Base-by-base conservation (phyloP, 2,888 invertebrate species). In the Amiota mariae region DNA sequence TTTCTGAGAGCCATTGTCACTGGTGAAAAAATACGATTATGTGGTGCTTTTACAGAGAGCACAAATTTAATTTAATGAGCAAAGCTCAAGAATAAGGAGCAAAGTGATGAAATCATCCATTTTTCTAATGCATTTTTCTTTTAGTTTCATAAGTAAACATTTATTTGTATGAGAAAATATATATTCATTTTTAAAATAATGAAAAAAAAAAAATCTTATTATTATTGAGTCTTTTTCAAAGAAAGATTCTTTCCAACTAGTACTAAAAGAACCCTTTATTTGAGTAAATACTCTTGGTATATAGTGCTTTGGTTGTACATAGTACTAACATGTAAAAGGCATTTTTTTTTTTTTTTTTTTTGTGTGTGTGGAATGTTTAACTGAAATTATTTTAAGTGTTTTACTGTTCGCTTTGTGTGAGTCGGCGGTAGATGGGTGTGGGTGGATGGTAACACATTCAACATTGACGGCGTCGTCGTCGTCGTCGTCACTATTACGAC, bases 31-130 rank as follows among this genome's bases (percentile, higher is more conserved):
- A 93, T 95, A 84, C 90, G 95, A 77, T 89, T 96, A 66, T 94
- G 94, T 72, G 95, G 95, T 6, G 95, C 95, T n/a, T 96, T 96
- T 87, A 93, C 95, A 0, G 93, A 94, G 80, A 95, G 95, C 85
- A 94, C 94, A 0, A 92, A 93, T 68, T 95, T 95, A 87, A 78
- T 89, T 71, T 88, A 78, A 79, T 51, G 12, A 54, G 36, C 36
- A 36, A 36, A 36, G 36, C 8, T 36, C 4, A 6, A 2, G 56
- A 20, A 64, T 47, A 11, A 2, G 8, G 54, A 51, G 12, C 0
- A 1, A 11, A 51, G 12, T n/a, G 54, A 51, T 24, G 24, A 24
- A 24, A 24, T 24, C 24, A n/a, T n/a, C n/a, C n/a, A n/a, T n/a
- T 51, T 51, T 51, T 51, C n/a, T n/a, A 13, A 51, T 15, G 54